Conservation (phyloP, 1,140 invertebrate species). For the Apis dorsata region DNA sequence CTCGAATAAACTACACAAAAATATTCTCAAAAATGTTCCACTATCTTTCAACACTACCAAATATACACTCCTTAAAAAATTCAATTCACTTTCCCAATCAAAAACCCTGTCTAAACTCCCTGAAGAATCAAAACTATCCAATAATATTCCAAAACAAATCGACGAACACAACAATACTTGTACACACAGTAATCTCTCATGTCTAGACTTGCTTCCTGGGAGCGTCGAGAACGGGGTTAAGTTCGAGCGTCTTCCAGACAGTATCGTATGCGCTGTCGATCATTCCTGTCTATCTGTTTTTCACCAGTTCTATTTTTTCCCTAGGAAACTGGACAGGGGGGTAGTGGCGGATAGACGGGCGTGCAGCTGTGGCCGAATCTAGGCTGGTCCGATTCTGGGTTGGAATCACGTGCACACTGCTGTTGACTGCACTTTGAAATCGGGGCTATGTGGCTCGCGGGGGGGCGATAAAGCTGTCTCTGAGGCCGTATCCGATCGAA, state of each 20-base stretch:
- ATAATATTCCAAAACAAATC: not conserved
- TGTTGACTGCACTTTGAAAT: slow-evolving; percentile 61
- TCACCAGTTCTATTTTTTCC: not conserved
- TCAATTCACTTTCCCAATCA: no score
- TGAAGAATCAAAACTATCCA: not conserved
- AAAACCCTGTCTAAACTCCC: no score
- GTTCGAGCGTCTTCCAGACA: slow-evolving; percentile 32
- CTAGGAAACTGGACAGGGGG: not conserved
- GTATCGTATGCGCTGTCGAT: slow-evolving; percentile 41
- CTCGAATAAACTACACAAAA: no score
- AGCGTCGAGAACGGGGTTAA: slow-evolving; percentile 56
- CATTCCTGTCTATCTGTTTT: slow-evolving; percentile 51
- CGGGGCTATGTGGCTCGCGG: slow-evolving; percentile 39
- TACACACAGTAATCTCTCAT: not conserved
- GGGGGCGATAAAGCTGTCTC: slow-evolving; percentile 47
- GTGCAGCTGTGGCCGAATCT: slow-evolving; percentile 61
- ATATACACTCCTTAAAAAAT: no score
- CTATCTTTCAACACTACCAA: no score
- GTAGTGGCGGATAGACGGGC: slow-evolving; percentile 50
- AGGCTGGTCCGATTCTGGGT: slow-evolving; percentile 34
- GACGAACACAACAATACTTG: no score
- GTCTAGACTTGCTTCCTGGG: slow-evolving; percentile 27
- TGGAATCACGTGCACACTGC: slow-evolving; percentile 38
- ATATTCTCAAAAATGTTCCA: no score
- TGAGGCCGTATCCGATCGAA: not conserved